phyloP scores from a whole-genome alignment of 2,113 vertebrate species.

The Falcunculus frontatus region DNA sequence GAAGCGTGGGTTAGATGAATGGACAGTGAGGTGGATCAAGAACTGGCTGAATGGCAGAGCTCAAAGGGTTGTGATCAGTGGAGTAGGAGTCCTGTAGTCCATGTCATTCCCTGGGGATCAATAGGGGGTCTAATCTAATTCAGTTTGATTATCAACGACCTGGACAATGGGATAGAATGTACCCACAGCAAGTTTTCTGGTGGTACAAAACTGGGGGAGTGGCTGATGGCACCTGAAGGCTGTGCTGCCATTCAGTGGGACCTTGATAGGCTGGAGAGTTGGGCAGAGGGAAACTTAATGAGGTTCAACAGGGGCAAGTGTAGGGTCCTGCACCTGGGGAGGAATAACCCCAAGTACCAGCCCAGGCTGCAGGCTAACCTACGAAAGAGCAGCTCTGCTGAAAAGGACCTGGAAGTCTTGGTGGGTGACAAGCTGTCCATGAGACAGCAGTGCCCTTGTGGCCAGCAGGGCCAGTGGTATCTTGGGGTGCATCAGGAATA shows the following conservation, averaged over 20 bases:
- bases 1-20: background rate
- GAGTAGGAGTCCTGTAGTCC: background rate
- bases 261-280: background rate
- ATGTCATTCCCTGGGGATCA: background rate
- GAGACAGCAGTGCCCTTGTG: background rate
- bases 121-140: background rate
- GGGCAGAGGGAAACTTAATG: background rate
- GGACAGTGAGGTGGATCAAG: background rate
- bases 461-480: background rate
- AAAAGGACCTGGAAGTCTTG: background rate
- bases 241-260: background rate
- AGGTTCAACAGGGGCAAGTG: background rate
- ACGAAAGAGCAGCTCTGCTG: background rate
- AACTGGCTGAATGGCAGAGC: background rate
- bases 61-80: background rate
- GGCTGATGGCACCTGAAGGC: background rate
- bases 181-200: background rate
- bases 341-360: background rate
- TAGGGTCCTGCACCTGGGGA: background rate
- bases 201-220: background rate
- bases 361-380: background rate
- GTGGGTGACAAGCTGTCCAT: background rate
- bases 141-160: rapidly evolving
- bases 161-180: background rate
- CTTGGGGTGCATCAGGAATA: background rate